Evolutionary conservation across 2,113 vertebrate species (phyloP), one percentile per base, ranked within the genome.

Genomic region (Anser brachyrhynchus): DNA sequence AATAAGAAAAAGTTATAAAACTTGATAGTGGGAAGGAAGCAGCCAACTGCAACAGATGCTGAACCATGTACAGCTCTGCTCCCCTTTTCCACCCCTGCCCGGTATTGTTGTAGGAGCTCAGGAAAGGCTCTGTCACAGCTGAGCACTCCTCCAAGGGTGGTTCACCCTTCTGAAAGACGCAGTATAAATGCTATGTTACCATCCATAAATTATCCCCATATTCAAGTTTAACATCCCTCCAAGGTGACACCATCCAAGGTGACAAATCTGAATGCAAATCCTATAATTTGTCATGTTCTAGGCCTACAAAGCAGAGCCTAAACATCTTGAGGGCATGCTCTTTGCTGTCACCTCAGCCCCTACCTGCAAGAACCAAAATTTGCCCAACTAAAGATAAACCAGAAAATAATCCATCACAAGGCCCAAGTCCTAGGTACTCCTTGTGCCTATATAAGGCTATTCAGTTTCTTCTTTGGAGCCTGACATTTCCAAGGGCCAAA

Each of bases 351-450:
- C 19, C 57, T 22, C 49, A 70, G 28, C 11, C 28, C 16, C 28
- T 64, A 17, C 13, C 26, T 41, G 13, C 13, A 59, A 64, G 29
- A 65, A 29, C 7, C 0, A 0, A 7, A 73, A 55, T 80, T 57
- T 62, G 29, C 25, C 33, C 28, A 12, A 64, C 4, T 55, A 39
- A 74, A 43, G 16, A 65, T 35, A 77, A 87, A 73, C 13, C 6
- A 74, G 46, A 78, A 82, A 61, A 61, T 3, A 37, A 22, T 22
- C 29, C 44, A 43, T 37, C 29, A 66, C 8, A 49, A 7, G 2
- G 10, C 51, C 13, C 0, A 0, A 58, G 49, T 75, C 33, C 20
- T 51, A 29, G 2, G 3, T 43, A n/a, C n/a, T 54, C 17, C 57
- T 70, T 37, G 5, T 51, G n/a, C 35, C 28, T 33, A 46, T 16